Evolutionary conservation across 2,113 vertebrate genomes (phyloP), one percentile per base, ranked within the genome.

Genomic region (Macquaria ambigua): DNA sequence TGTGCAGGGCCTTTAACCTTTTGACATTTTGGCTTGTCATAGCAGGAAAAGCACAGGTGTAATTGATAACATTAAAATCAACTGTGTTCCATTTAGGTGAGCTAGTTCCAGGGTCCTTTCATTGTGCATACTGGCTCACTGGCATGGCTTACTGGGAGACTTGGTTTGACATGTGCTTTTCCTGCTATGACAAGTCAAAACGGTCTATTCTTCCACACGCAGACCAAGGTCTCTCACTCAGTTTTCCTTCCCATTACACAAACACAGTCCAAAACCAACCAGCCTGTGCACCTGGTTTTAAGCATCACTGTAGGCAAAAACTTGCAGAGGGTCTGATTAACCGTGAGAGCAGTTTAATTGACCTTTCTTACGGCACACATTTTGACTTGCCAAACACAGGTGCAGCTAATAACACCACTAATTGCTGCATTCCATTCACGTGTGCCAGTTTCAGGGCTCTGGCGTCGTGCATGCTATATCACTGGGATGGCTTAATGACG

Each of bases 391-490:
- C 56, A 84, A 83, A 87, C 68, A 69, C 83, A 81, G 81, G 79
- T 90, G 79, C 72, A 34, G 70, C 59, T 76, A 69, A 74, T 81
- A 71, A 82, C 50, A 50, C 70, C 31, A 46, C 77, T 91, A 86
- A 92, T 82, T 82, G n/a, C 43, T 76, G 68, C 56, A 18, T 67
- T 62, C 14, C 56, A 25, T 82, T 81, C n/a, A 31, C 10, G 43
- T 62, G 46, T 21, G 37, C 11, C 55, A 62, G 78, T 77, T 66
- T 81, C n/a, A 77, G 3, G 0, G 43, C 55, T 41, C 25, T 74
- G 70, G 50, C 18, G 15, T 25, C 58, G 69, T 64, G 16, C 23
- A 66, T 43, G 28, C 74, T 72, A 50, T 6, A 71, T 77, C 46
- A 79, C 50, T 53, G 56, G n/a, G 67, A 43, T 7, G n/a, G 56